Conservation (phyloP, 2,797 vertebrate genomes). For the Takifugu rubripes region DNA sequence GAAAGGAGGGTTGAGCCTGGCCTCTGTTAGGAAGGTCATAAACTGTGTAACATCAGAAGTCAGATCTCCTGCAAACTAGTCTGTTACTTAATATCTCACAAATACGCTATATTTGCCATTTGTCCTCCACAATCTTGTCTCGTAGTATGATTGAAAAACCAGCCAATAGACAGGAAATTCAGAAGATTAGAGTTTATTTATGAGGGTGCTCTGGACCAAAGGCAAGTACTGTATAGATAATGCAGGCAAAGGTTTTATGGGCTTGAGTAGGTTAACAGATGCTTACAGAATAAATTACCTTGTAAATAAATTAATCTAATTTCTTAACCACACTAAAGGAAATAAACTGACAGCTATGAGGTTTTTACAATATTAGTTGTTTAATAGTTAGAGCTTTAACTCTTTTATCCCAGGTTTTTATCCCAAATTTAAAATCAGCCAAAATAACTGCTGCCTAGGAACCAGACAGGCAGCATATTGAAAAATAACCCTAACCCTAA, state of each 20-base stretch:
- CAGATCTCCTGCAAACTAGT: conserved; percentile 36
- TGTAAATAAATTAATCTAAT: conserved; percentile 11
- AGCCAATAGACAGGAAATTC: conserved; percentile 11
- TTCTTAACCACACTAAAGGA: conserved; percentile 22
- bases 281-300: conserved; percentile 39
- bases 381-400: too few relatives aligned
- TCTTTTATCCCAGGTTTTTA: too few relatives aligned
- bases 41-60: conserved; percentile 59
- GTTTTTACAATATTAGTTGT: not conserved
- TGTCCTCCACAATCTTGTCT: conserved; percentile 10
- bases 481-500: not conserved
- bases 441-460: too few relatives aligned
- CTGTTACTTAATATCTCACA: conserved; percentile 36
- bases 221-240: not conserved
- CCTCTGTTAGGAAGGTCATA: conserved; percentile 61
- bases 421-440: too few relatives aligned
- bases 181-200: conserved; percentile 20
- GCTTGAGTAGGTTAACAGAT: conserved; percentile 55
- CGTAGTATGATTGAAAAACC: conserved; percentile 29
- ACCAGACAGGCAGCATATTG: not conserved
- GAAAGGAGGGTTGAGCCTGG: conserved; percentile 37
- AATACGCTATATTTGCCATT: conserved; percentile 25
- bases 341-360: conserved; percentile 5
- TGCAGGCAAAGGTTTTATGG: conserved; percentile 23
- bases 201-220: conserved; percentile 10